Percentiles rank a stretch among this genome's conserved stretches.
Evolutionary conservation across 2,113 vertebrate genomes (phyloP).

Genomic region (Cyprinodon brontotheroides): DNA sequence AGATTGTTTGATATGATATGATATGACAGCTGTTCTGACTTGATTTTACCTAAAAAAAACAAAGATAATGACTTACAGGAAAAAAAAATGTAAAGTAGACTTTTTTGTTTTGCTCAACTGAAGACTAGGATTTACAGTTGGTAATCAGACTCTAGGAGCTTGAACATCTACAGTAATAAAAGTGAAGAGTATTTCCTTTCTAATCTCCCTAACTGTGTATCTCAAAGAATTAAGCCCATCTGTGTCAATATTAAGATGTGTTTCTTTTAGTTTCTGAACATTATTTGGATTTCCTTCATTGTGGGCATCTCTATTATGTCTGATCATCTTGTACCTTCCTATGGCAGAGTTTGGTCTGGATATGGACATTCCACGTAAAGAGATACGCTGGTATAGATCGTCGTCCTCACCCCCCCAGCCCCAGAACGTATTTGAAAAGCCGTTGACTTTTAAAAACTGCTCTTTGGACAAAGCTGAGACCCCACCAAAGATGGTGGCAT

Average conservation of each 20-base stretch:
- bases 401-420: conserved; percentile 98
- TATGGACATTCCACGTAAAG: conserved; percentile 79
- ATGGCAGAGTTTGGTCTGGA: conserved; percentile 83
- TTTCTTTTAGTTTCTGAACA: conserved; percentile 71
- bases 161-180: not conserved
- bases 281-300: conserved; percentile 88
- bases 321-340: conserved; percentile 92
- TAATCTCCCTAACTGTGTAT: conserved; percentile 77
- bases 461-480: conserved; percentile 89
- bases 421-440: conserved; percentile 95
- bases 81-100: too few relatives aligned
- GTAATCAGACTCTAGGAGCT: not conserved
- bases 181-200: not conserved
- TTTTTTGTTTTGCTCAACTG: too few relatives aligned
- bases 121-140: not conserved
- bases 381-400: conserved; percentile 83
- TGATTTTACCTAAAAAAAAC: too few relatives aligned
- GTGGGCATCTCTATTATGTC: conserved; percentile 85
- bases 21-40: too few relatives aligned
- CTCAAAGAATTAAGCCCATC: conserved; percentile 88
- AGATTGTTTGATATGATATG: too few relatives aligned
- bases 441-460: conserved; percentile 90
- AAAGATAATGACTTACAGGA: too few relatives aligned
- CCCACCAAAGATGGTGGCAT: conserved; percentile 83
- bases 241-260: conserved; percentile 79